Evolutionary conservation across 2,113 vertebrate genomes (phyloP).

Genomic region (Aplodontia rufa): DNA sequence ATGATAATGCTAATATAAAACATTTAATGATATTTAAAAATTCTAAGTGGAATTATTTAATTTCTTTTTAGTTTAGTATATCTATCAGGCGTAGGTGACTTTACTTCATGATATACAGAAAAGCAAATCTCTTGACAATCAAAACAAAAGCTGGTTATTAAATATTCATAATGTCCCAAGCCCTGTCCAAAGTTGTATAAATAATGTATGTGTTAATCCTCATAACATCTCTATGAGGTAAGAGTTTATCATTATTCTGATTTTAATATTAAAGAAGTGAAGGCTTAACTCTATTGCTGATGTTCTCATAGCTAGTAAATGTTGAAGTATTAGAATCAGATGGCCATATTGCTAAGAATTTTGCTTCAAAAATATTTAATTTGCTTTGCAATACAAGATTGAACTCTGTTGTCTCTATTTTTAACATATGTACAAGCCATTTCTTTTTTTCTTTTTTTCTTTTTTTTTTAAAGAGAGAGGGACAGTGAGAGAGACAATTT

Average conservation of each 20-base stretch:
- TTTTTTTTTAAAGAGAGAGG: too few relatives aligned
- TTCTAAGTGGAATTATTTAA: neutral
- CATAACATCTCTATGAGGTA: neutral
- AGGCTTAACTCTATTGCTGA: neutral
- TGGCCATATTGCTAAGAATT: neutral
- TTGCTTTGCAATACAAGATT: conserved; percentile 1
- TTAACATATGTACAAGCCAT: neutral
- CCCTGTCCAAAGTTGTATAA: neutral
- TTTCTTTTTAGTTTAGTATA: neutral
- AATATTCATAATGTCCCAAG: neutral
- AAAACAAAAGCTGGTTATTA: neutral
- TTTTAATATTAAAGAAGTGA: conserved; percentile 3
- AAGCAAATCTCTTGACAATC: neutral
- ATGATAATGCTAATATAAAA: neutral
- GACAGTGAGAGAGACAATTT: too few relatives aligned
- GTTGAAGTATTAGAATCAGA: neutral
- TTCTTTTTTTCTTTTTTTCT: too few relatives aligned
- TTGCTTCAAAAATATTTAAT: conserved; percentile 37
- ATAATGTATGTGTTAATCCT: neutral
- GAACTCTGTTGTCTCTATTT: neutral
- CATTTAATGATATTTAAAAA: neutral
- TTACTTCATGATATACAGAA: neutral
- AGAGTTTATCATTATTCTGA: neutral
- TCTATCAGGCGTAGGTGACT: neutral
- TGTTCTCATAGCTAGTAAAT: neutral